Percentiles rank a stretch among this genome's conserved stretches.
Evolutionary conservation across 2,888 invertebrate genomes (phyloP).

Genomic region (Helobdella robusta): DNA sequence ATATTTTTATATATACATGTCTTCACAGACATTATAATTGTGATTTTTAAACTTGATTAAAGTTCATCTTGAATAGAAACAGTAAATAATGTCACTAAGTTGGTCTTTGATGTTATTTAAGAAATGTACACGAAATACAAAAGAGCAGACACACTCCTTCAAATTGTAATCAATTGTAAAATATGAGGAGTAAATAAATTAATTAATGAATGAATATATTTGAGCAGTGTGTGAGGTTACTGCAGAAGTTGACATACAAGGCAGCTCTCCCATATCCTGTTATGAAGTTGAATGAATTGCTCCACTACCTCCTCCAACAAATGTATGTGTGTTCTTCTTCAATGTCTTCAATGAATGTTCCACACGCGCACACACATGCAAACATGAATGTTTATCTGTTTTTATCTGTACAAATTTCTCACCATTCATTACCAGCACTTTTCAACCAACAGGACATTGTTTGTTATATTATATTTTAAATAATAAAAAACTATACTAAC

Average conservation of each 20-base stretch:
- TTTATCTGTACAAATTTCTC: no score
- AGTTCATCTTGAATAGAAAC: no score
- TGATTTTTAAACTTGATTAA: no score
- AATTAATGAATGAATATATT: neutral
- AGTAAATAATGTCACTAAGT: no score
- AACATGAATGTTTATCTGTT: neutral
- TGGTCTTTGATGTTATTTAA: no score
- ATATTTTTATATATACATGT: neutral
- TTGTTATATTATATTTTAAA: no score
- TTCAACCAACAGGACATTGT: no score
- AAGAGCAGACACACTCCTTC: no score
- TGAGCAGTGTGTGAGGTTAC: conserved; percentile 42
- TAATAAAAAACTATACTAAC: no score
- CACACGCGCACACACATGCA: neutral
- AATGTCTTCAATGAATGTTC: neutral
- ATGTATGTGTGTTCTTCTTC: conserved; percentile 4
- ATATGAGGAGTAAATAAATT: neutral
- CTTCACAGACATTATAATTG: neutral
- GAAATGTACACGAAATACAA: no score
- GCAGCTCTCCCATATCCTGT: conserved; percentile 41
- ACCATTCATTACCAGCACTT: no score
- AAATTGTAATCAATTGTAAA: no score
- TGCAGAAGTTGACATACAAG: conserved; percentile 45
- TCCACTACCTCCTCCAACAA: conserved; percentile 37
- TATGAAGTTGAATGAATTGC: conserved; percentile 41